phyloP scores from a whole-genome alignment of 2,888 invertebrate genomes.

The Agonopterix subpropinquella region DNA sequence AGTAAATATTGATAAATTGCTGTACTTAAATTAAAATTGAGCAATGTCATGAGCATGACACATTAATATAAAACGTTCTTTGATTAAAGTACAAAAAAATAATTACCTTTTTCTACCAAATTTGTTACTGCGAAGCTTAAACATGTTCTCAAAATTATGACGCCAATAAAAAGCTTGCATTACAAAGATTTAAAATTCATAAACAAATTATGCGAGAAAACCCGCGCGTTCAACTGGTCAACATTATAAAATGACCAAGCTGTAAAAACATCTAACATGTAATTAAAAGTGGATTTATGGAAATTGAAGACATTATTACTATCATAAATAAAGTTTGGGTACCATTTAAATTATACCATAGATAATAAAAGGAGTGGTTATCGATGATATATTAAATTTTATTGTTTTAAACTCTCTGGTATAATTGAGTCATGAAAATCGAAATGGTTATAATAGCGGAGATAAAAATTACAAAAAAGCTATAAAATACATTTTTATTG shows the following conservation, averaged over 20 bases:
- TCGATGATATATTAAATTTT: constrained; percentile 36
- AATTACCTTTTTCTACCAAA: too few relatives aligned
- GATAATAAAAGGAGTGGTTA: constrained; percentile 22
- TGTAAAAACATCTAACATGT: constrained; percentile 30
- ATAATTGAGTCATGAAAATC: constrained; percentile 49
- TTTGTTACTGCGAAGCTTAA: too few relatives aligned
- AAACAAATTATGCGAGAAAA: not conserved
- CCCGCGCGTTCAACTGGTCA: not conserved
- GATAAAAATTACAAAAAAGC: not conserved
- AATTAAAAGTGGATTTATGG: constrained; percentile 49
- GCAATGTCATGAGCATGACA: too few relatives aligned
- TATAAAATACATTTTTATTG: not conserved
- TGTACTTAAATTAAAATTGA: too few relatives aligned
- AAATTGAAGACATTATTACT: constrained; percentile 44
- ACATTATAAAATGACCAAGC: constrained; percentile 12
- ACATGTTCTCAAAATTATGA: too few relatives aligned
- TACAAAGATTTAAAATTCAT: too few relatives aligned
- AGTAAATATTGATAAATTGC: too few relatives aligned
- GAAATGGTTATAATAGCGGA: constrained; percentile 3
- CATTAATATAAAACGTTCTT: too few relatives aligned
- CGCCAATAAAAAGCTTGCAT: too few relatives aligned
- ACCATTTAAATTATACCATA: constrained; percentile 35
- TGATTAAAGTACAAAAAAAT: too few relatives aligned
- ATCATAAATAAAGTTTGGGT: constrained; percentile 38
- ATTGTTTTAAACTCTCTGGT: constrained; percentile 36